These are phyloP conservation scores for Leptopterna dolabrata DNA, from an alignment of 2,888 invertebrate species.

Conservation along the genomic window DNA sequence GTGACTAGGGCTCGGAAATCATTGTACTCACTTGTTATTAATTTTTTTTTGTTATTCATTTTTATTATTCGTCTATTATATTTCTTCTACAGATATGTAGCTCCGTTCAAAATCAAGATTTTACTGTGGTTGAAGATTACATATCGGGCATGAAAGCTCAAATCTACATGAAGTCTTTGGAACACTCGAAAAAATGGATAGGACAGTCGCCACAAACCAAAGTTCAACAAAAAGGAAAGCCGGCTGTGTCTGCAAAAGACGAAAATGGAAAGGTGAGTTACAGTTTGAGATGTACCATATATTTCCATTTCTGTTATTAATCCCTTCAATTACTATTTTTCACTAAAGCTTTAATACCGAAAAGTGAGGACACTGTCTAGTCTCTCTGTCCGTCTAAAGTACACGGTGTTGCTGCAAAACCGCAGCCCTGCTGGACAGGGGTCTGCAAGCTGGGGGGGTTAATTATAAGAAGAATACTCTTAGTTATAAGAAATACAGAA, in stretches of 20 bases:
- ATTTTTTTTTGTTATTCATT: neutral
- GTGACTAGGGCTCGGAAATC: too few relatives aligned
- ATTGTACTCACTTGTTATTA: too few relatives aligned
- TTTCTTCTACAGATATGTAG: slow-evolving; percentile 81
- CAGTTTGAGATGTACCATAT: neutral
- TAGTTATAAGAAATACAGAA: too few relatives aligned
- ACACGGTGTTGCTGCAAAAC: too few relatives aligned
- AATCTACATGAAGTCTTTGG: slow-evolving; percentile 81
- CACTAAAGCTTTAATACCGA: too few relatives aligned
- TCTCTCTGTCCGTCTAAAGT: too few relatives aligned
- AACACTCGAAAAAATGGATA: slow-evolving; percentile 80
- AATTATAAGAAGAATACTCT: too few relatives aligned
- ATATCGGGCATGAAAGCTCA: slow-evolving; percentile 87
- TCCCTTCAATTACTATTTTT: too few relatives aligned
- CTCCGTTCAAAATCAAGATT: slow-evolving; percentile 98
- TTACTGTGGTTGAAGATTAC: slow-evolving; percentile 96
- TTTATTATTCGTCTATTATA: neutral
- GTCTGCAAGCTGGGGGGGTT: too few relatives aligned
- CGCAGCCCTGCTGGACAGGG: too few relatives aligned
- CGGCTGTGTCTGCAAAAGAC: slow-evolving; percentile 64
- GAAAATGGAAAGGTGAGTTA: slow-evolving; percentile 56
- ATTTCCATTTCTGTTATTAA: too few relatives aligned
- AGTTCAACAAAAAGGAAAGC: slow-evolving; percentile 94
- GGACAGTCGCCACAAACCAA: slow-evolving; percentile 93
- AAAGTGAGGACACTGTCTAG: too few relatives aligned